These are phyloP conservation scores for Nomada ferruginata DNA, from an alignment of 2,888 invertebrate species.

Conservation along the genomic window DNA sequence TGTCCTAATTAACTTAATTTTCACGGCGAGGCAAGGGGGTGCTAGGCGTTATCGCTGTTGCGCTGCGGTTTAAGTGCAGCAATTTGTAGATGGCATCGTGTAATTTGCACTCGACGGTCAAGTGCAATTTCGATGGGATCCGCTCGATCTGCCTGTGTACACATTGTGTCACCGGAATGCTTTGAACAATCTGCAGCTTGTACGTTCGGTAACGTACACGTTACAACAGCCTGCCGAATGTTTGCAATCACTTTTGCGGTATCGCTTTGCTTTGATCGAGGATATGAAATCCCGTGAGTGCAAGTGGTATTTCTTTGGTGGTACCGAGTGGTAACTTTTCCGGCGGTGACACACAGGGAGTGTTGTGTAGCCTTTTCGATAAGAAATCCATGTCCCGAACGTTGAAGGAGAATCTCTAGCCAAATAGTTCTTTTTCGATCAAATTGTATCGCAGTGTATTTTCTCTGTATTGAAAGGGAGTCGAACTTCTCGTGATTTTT, in stretches of 20 bases:
- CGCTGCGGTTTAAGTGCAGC: constrained; percentile 34
- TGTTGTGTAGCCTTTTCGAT: constrained; percentile 13
- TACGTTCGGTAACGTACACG: neutral
- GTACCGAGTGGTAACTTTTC: neutral
- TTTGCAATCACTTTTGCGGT: neutral
- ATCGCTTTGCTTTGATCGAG: constrained; percentile 19
- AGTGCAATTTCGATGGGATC: constrained; percentile 44
- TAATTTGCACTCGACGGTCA: constrained; percentile 52
- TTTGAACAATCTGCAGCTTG: constrained; percentile 47
- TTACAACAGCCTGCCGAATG: neutral
- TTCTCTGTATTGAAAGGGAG: neutral
- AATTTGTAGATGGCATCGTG: constrained; percentile 40
- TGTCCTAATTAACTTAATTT: constrained; percentile 45
- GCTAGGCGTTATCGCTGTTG: neutral
- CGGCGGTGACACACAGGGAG: neutral
- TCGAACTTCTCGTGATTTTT: neutral
- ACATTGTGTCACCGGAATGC: constrained; percentile 35
- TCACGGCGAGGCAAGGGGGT: neutral
- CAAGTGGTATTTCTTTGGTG: neutral
- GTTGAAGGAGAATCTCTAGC: constrained; percentile 13
- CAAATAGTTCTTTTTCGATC: constrained; percentile 15
- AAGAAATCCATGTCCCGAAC: constrained; percentile 17
- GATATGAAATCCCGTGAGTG: constrained; percentile 11
- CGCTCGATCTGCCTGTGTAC: constrained; percentile 3
- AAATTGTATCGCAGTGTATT: too few species aligned